These are phyloP conservation scores for Otis tarda DNA, from an alignment of 2,113 vertebrate genomes.

Conservation along the genomic window DNA sequence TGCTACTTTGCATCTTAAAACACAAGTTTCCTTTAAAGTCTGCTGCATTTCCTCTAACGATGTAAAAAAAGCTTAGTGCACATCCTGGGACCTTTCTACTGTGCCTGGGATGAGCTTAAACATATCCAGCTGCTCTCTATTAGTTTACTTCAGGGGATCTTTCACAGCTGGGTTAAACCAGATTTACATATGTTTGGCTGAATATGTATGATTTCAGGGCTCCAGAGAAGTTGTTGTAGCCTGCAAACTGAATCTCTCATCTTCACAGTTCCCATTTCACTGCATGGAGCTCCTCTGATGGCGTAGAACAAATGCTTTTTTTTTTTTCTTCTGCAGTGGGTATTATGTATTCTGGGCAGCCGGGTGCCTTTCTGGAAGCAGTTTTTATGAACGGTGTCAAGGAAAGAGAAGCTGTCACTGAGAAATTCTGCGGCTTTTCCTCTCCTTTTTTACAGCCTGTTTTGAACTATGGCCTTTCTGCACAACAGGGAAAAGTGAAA, in stretches of 20 bases:
- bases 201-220: neutral
- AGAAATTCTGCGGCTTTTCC: conserved; percentile 34
- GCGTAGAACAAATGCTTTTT: neutral
- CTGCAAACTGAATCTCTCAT: neutral
- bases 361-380: neutral
- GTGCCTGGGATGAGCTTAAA: conserved; percentile 23
- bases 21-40: conserved; percentile 40
- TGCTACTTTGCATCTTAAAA: conserved; percentile 49
- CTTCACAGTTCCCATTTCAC: neutral
- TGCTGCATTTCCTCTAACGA: conserved; percentile 41
- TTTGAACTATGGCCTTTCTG: conserved; percentile 41
- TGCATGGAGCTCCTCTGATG: neutral
- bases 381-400: conserved; percentile 30
- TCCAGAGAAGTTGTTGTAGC: conserved; percentile 30
- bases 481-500: conserved; percentile 8
- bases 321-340: neutral
- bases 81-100: conserved; percentile 33
- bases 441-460: conserved; percentile 2
- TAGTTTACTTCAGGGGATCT: conserved; percentile 35
- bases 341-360: conserved; percentile 28
- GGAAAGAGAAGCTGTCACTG: conserved; percentile 46
- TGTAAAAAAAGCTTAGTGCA: conserved; percentile 18
- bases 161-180: conserved; percentile 35
- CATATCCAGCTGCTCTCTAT: conserved; percentile 24
- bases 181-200: conserved; percentile 6